phyloP scores from a whole-genome alignment of 2,113 vertebrate species.

The Hiodon alosoides region DNA sequence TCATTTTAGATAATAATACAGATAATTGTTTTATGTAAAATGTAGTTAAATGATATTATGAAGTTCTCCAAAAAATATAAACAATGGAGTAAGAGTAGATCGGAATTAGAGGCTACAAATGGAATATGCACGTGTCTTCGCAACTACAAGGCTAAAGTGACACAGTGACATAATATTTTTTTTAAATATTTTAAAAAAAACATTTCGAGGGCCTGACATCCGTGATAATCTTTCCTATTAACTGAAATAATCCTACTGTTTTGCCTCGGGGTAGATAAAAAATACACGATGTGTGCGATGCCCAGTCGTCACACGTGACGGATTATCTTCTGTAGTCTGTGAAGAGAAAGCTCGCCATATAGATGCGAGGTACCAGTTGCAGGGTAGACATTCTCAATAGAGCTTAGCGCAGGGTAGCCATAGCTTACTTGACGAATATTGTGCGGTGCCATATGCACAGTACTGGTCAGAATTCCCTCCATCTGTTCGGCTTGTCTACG shows the following conservation, averaged over 20 bases:
- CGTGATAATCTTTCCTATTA: slow-evolving; percentile 31
- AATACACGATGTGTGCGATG: slow-evolving; percentile 48
- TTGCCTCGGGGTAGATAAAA: slow-evolving; percentile 53
- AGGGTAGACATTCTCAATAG: slow-evolving; percentile 54
- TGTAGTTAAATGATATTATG: too few species aligned
- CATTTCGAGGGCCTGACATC: slow-evolving; percentile 44
- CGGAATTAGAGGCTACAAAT: too few species aligned
- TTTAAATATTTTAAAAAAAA: not conserved
- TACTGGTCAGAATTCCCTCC: slow-evolving; percentile 62
- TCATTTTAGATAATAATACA: too few species aligned
- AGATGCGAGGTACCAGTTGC: slow-evolving; percentile 62
- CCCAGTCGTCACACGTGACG: slow-evolving; percentile 53
- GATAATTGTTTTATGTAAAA: too few species aligned
- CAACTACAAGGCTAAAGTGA: not conserved
- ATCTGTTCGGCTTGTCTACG: slow-evolving; percentile 58
- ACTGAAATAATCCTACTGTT: slow-evolving; percentile 56
- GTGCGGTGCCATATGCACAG: slow-evolving; percentile 65
- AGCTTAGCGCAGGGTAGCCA: slow-evolving; percentile 50
- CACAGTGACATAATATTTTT: not conserved
- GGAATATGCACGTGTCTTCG: not conserved
- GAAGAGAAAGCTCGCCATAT: slow-evolving; percentile 29
- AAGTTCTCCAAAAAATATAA: too few species aligned
- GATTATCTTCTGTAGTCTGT: slow-evolving; percentile 28
- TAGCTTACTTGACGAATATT: slow-evolving; percentile 40
- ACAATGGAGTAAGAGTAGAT: too few species aligned